These are phyloP conservation scores for Andricus grossulariae DNA, from an alignment of 1,140 invertebrate species.

Conservation along the genomic window DNA sequence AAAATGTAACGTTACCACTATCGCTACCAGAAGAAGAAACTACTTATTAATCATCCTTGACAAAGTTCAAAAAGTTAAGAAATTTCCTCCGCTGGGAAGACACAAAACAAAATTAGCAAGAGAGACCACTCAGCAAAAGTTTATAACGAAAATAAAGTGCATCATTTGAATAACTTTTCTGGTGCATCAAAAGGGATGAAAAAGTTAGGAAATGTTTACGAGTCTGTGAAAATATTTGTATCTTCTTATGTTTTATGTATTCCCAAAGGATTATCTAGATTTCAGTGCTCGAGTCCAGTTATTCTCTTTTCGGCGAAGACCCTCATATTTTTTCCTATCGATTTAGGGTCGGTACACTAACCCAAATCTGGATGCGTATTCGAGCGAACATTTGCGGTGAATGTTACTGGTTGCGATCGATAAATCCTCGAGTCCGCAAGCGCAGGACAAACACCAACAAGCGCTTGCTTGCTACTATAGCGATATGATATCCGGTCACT, in stretches of 20 bases:
- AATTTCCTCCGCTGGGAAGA: conserved; percentile 2
- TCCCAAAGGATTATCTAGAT: too few relatives aligned
- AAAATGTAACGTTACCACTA: too few relatives aligned
- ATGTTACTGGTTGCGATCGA: conserved; percentile 45
- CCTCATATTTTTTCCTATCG: too few relatives aligned
- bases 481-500: conserved; percentile 38
- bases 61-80: not conserved
- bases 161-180: not conserved
- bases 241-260: too few relatives aligned
- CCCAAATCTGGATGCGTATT: conserved; percentile 46
- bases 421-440: conserved; percentile 53
- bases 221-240: not conserved
- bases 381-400: conserved; percentile 44
- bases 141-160: conserved; percentile 3
- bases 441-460: conserved; percentile 40
- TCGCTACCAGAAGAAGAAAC: too few relatives aligned
- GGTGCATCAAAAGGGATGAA: not conserved
- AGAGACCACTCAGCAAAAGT: not conserved
- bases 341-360: conserved; percentile 25
- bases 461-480: conserved; percentile 7
- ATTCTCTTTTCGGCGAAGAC: too few relatives aligned
- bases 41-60: too few relatives aligned
- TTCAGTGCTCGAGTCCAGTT: too few relatives aligned
- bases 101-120: conserved; percentile 7
- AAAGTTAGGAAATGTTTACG: not conserved